A percentile compares a stretch with the other conserved stretches of the same genome.
These are phyloP conservation scores for Mesitornis unicolor DNA, from an alignment of 2,113 vertebrate species.

Conservation along the genomic window DNA sequence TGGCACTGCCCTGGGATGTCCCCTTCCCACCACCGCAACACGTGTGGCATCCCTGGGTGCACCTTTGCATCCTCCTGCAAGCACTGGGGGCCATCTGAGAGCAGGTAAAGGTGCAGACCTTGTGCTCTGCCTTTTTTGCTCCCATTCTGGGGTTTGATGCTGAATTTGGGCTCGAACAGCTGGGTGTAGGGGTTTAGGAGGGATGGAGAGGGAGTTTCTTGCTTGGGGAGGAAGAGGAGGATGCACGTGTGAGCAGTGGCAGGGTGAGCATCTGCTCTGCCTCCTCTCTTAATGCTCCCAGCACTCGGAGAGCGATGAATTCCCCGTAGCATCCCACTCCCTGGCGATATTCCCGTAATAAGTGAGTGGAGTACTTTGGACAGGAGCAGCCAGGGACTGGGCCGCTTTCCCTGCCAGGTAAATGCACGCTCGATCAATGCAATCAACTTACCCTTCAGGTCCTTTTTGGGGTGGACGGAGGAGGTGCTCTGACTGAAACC, in stretches of 20 bases:
- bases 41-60: rapidly evolving
- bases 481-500: constrained; percentile 44
- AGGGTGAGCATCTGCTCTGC: neutral
- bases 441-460: constrained; percentile 47
- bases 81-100: no score
- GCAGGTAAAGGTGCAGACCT: neutral
- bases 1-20: no score
- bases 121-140: neutral
- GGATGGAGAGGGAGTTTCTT: neutral
- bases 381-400: neutral
- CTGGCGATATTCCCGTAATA: constrained; percentile 10
- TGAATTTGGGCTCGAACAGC: neutral
- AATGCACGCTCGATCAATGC: neutral
- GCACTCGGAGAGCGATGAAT: neutral
- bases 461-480: constrained; percentile 28
- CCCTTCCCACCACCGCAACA: rapidly evolving
- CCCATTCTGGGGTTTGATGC: neutral
- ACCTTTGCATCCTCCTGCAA: no score
- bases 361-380: constrained; percentile 9
- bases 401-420: constrained; percentile 22
- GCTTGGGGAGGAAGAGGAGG: neutral
- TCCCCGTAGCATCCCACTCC: neutral
- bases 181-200: rapidly evolving
- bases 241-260: neutral
- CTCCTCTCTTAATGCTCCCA: neutral